These are phyloP conservation scores for Stegostoma tigrinum DNA, from an alignment of 2,113 vertebrate genomes.

Conservation along the genomic window DNA sequence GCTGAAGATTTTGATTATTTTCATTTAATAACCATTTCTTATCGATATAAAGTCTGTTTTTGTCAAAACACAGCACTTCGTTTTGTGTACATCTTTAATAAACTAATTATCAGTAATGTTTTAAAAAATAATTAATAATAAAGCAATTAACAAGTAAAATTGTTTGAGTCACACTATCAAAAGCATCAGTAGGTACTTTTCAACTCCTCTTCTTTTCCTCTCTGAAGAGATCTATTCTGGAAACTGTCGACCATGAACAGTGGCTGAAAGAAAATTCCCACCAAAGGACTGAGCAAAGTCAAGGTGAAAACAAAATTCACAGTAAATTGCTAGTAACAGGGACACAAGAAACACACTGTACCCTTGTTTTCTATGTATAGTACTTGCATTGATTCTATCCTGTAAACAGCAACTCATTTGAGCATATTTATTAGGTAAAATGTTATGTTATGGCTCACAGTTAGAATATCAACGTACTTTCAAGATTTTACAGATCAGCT, in stretches of 20 bases:
- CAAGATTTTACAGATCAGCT: no score
- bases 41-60: background rate
- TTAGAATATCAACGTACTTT: no score
- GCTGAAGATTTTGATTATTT: background rate
- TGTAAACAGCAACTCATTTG: background rate
- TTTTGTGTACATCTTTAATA: background rate
- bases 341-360: background rate
- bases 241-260: background rate
- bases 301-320: background rate
- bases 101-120: background rate
- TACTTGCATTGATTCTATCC: background rate
- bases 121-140: background rate
- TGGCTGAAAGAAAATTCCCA: background rate
- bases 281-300: background rate
- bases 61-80: background rate
- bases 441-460: no score
- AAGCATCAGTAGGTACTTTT: background rate
- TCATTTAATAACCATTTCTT: background rate
- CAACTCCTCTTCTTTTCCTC: background rate
- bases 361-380: background rate
- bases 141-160: background rate
- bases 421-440: background rate
- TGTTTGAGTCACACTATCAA: background rate
- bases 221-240: background rate
- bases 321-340: background rate